phyloP scores from a whole-genome alignment of 2,113 vertebrate species.

The Gallinago paraguaiae region DNA sequence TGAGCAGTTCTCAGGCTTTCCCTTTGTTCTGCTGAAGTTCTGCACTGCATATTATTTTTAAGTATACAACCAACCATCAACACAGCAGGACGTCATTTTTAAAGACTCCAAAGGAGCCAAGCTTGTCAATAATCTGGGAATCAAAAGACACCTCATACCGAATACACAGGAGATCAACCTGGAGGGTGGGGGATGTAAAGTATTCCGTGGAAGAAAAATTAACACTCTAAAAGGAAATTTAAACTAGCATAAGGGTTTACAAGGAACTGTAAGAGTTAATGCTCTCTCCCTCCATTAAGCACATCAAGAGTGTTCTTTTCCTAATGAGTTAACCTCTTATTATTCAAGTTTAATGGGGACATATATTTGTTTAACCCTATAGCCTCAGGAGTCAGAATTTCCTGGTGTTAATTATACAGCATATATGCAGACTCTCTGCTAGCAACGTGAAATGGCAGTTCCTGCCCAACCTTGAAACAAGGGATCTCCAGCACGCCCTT shows the following conservation, averaged over 20 bases:
- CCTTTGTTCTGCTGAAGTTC: conserved; percentile 12
- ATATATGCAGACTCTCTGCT: neutral
- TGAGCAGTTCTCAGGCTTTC: neutral
- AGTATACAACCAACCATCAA: neutral
- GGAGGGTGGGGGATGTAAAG: neutral
- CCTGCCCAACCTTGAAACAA: neutral
- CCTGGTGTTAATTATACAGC: conserved; percentile 46
- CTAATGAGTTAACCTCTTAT: conserved; percentile 68
- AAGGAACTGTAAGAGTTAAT: conserved; percentile 33
- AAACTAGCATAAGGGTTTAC: neutral
- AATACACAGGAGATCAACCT: neutral
- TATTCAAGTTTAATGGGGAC: conserved; percentile 66
- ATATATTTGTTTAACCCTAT: conserved; percentile 62
- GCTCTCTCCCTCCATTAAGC: conserved; percentile 20
- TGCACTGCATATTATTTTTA: neutral
- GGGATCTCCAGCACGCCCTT: neutral
- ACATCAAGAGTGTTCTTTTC: conserved; percentile 30
- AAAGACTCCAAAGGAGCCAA: neutral
- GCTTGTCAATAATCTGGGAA: neutral
- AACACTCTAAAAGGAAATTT: neutral
- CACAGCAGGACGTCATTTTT: neutral
- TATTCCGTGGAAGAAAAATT: neutral
- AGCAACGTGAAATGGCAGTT: neutral
- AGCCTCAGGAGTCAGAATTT: conserved; percentile 60
- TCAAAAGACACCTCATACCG: neutral